These are phyloP conservation scores for Zapus hudsonius DNA, from an alignment of 2,113 vertebrate species.

Conservation along the genomic window DNA sequence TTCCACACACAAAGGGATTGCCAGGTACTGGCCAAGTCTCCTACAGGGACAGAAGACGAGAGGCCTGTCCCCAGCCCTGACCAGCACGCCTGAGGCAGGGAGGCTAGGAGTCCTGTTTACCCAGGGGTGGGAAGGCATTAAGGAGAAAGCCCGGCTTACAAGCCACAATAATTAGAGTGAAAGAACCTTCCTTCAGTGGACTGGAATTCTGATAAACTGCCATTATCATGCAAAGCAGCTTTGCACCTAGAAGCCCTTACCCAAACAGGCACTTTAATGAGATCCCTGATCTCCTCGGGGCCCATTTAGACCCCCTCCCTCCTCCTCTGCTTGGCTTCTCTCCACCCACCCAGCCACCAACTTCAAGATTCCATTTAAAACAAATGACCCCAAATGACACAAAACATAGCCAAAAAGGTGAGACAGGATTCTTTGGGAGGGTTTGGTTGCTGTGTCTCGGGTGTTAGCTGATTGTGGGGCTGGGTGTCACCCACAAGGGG, in stretches of 20 bases:
- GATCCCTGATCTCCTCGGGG: conserved; percentile 71
- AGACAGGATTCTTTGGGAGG: neutral
- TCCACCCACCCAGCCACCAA: neutral
- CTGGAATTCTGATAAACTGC: conserved; percentile 76
- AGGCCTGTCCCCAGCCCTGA: neutral
- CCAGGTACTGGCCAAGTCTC: neutral
- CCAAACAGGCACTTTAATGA: conserved; percentile 76
- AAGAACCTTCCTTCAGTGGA: conserved; percentile 60
- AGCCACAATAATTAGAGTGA: conserved; percentile 69
- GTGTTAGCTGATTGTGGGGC: neutral
- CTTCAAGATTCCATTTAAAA: conserved; percentile 46
- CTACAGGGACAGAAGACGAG: neutral
- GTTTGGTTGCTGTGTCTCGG: neutral
- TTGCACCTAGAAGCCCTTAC: conserved; percentile 74
- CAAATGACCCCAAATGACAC: neutral
- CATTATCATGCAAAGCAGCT: conserved; percentile 75
- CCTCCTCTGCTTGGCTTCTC: neutral
- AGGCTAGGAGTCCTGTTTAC: neutral
- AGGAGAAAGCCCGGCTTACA: conserved; percentile 10
- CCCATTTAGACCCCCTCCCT: conserved; percentile 22
- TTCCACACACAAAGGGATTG: neutral
- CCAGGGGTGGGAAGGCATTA: neutral
- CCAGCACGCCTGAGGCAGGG: neutral
- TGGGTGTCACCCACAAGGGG: neutral
- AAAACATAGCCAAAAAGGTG: no score